A percentile compares a stretch with the other conserved stretches of the same genome.
phyloP scores from a whole-genome alignment of 2,888 invertebrate genomes.

The Ichneumoninae sp. region DNA sequence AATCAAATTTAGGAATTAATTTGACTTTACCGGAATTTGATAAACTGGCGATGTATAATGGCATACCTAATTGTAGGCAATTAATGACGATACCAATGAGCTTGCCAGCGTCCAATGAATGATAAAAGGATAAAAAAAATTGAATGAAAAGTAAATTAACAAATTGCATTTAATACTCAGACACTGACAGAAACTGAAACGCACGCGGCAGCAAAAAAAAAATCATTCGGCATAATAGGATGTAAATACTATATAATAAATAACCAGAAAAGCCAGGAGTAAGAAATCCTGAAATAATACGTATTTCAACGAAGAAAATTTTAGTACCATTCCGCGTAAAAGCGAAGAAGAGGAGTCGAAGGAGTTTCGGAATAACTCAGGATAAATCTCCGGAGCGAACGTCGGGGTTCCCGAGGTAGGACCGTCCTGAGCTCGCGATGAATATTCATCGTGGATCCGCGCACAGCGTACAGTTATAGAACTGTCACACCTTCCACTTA shows the following conservation, averaged over 20 bases:
- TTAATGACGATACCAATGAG: background rate
- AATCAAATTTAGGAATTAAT: constrained; percentile 1
- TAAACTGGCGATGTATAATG: background rate
- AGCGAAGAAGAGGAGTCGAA: background rate
- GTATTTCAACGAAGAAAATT: background rate
- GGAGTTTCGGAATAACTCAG: constrained; percentile 28
- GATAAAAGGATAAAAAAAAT: too few relatives aligned
- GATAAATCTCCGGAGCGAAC: constrained; percentile 24
- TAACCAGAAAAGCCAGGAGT: background rate
- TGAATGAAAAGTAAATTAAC: too few relatives aligned
- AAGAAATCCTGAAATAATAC: background rate
- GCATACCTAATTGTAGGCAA: background rate
- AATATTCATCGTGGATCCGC: constrained; percentile 39
- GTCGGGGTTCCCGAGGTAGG: background rate
- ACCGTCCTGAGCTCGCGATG: constrained; percentile 8
- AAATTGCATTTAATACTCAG: too few relatives aligned
- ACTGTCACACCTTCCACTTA: constrained; percentile 11
- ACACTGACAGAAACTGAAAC: too few relatives aligned
- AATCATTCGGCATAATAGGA: too few relatives aligned
- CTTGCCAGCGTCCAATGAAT: too few relatives aligned
- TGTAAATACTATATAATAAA: background rate
- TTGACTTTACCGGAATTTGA: background rate
- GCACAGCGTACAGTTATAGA: constrained; percentile 28
- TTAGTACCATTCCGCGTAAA: background rate
- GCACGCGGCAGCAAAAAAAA: background rate